A percentile compares a stretch with the other conserved stretches of the same genome.
phyloP scores from a whole-genome alignment of 23 tunicate species.

The Halocynthia roretzi region DNA sequence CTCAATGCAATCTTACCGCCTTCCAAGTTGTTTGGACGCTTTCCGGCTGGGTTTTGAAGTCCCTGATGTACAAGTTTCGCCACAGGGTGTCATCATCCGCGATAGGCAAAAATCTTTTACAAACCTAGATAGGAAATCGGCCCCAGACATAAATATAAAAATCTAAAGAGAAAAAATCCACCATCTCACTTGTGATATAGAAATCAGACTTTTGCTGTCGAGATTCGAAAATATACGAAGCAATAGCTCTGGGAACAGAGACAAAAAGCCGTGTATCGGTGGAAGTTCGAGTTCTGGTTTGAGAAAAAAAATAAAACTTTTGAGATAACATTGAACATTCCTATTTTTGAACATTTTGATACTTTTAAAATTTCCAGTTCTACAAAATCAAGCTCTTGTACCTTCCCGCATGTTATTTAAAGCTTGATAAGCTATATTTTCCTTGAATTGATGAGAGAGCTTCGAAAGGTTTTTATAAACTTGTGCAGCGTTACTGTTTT shows the following conservation, averaged over 20 bases:
- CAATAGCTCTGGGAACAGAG: constrained; percentile 70
- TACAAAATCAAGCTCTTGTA: background rate
- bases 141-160: background rate
- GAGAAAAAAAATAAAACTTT: background rate
- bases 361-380: background rate
- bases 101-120: constrained; percentile 26
- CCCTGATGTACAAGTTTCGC: constrained; percentile 39
- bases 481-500: constrained; percentile 15
- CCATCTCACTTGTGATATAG: background rate
- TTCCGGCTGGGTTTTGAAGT: constrained; percentile 31
- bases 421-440: constrained; percentile 55
- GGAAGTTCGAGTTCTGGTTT: constrained; percentile 53
- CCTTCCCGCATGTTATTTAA: constrained; percentile 71
- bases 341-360: background rate
- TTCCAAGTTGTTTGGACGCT: constrained; percentile 25
- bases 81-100: constrained; percentile 60
- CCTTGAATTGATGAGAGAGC: constrained; percentile 43
- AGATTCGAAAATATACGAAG: constrained; percentile 32
- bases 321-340: background rate
- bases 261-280: constrained; percentile 71
- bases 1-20: constrained; percentile 18
- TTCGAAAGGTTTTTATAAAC: constrained; percentile 51
- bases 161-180: background rate
- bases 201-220: constrained; percentile 24
- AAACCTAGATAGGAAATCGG: constrained; percentile 16